Evolutionary conservation across 1,140 invertebrate genomes (phyloP).

Genomic region (Drosophila fuyamai): DNA sequence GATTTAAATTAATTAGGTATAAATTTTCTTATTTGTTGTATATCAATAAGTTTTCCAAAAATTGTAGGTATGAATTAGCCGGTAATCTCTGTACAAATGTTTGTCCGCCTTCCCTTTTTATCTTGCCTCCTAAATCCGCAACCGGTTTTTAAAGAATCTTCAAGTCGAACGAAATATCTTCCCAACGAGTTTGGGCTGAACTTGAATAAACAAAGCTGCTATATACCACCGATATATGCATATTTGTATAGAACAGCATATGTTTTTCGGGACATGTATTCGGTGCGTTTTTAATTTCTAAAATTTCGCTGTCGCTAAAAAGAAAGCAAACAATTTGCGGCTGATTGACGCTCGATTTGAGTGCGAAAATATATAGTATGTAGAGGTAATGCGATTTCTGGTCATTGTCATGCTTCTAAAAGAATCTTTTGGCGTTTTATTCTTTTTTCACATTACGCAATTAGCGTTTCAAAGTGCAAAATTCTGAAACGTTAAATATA

Average conservation of each 20-base stretch:
- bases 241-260: background rate
- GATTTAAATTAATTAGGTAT: too few relatives aligned
- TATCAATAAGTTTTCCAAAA: background rate
- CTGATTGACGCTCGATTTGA: constrained; percentile 45
- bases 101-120: constrained; percentile 2
- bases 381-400: constrained; percentile 19
- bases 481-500: constrained; percentile 9
- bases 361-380: constrained; percentile 20
- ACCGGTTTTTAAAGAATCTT: constrained; percentile 23
- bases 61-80: background rate
- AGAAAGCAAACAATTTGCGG: constrained; percentile 39
- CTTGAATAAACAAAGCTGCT: constrained; percentile 12
- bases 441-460: constrained; percentile 34
- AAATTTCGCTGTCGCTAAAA: constrained; percentile 31
- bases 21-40: background rate
- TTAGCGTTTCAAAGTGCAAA: constrained; percentile 39
- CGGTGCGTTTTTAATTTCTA: constrained; percentile 14
- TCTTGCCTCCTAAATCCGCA: background rate
- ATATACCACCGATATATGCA: background rate
- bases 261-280: background rate
- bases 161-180: constrained; percentile 1
- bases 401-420: constrained; percentile 28
- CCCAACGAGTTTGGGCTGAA: constrained; percentile 1
- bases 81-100: constrained; percentile 3
- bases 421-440: constrained; percentile 21